Conservation (phyloP, 2,888 invertebrate species). For the Rhabditoides inermis region DNA sequence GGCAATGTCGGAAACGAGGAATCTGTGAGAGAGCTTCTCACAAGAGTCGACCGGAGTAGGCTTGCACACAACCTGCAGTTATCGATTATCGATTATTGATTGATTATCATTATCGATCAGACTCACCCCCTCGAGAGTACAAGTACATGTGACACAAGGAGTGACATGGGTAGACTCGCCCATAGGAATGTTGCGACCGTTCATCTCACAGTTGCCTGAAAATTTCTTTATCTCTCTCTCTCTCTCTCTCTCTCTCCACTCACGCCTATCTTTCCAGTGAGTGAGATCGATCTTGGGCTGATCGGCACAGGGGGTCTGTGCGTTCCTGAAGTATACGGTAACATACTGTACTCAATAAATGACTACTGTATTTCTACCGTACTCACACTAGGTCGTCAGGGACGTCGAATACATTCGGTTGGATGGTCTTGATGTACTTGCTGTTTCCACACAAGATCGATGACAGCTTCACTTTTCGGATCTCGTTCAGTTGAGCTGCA, state of each 20-base stretch:
- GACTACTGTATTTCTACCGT: neutral
- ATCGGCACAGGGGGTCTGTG: constrained; percentile 47
- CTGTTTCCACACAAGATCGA: constrained; percentile 82
- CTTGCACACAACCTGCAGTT: constrained; percentile 42
- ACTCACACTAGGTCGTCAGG: constrained; percentile 58
- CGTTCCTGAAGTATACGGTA: constrained; percentile 47
- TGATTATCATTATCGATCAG: neutral
- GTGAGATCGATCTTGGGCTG: constrained; percentile 45
- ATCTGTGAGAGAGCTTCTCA: constrained; percentile 46
- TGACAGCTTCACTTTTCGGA: constrained; percentile 75
- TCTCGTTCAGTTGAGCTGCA: constrained; percentile 68
- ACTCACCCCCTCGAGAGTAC: constrained; percentile 46
- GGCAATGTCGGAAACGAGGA: constrained; percentile 39
- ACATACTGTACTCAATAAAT: too few species aligned
- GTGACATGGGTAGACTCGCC: constrained; percentile 50
- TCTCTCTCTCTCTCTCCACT: too few species aligned
- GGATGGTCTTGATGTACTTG: constrained; percentile 75
- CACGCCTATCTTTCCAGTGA: constrained; percentile 49
- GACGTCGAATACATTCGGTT: constrained; percentile 78
- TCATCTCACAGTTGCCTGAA: constrained; percentile 48
- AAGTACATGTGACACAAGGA: constrained; percentile 50
- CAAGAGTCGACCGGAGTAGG: constrained; percentile 44
- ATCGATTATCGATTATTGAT: neutral
- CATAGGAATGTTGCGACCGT: constrained; percentile 41
- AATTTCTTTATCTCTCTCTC: constrained; percentile 2